Conservation (phyloP, 2,888 invertebrate species). For the Drosophila nr. medialis region DNA sequence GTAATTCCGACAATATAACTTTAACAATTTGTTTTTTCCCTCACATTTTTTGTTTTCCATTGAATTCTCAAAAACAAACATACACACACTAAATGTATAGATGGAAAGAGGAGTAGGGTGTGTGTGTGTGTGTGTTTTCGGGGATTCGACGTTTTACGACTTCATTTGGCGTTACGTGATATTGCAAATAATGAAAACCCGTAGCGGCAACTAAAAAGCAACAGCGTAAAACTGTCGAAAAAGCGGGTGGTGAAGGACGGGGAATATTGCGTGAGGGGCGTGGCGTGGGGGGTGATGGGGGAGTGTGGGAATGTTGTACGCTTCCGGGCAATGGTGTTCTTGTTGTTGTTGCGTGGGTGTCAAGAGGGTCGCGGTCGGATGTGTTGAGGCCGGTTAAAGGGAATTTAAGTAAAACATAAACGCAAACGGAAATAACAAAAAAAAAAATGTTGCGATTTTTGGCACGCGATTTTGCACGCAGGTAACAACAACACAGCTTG, state of each 20-base stretch:
- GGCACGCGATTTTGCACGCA: constrained; percentile 64
- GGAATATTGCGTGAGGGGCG: constrained; percentile 49
- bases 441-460: constrained; percentile 61
- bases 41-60: constrained; percentile 22
- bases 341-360: constrained; percentile 15
- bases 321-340: constrained; percentile 31
- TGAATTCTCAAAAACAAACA: constrained; percentile 23
- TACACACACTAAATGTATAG: background rate
- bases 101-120: background rate
- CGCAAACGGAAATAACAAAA: constrained; percentile 74
- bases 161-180: constrained; percentile 76
- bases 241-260: background rate
- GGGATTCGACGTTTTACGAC: constrained; percentile 67
- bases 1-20: constrained; percentile 65
- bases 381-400: constrained; percentile 77
- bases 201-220: constrained; percentile 53
- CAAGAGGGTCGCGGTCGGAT: constrained; percentile 52
- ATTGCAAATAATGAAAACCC: constrained; percentile 69
- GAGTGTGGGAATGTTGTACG: constrained; percentile 3
- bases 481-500: constrained; percentile 31
- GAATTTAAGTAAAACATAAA: constrained; percentile 80
- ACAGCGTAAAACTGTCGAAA: constrained; percentile 55
- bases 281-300: background rate
- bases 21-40: constrained; percentile 59
- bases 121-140: constrained; percentile 11